phyloP scores from a whole-genome alignment of 2,888 invertebrate species.

The Pollenia amentaria region DNA sequence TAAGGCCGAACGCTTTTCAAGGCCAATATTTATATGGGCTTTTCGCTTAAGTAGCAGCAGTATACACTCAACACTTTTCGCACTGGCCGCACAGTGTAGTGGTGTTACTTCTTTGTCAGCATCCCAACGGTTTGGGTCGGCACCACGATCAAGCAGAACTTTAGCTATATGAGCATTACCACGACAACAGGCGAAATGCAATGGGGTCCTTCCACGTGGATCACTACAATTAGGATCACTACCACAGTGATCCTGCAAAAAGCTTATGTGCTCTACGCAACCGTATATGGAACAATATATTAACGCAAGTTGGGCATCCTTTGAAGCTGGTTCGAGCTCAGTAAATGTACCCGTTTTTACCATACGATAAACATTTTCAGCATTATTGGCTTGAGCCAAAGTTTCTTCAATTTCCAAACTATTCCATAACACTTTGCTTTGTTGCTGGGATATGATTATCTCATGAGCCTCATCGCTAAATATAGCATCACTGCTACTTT shows the following conservation, averaged over 20 bases:
- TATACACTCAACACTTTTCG: constrained; percentile 84
- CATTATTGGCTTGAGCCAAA: constrained; percentile 77
- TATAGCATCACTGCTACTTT: constrained; percentile 81
- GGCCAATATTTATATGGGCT: constrained; percentile 92
- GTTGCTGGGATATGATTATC: constrained; percentile 81
- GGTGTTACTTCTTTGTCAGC: constrained; percentile 89
- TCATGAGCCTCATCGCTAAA: constrained; percentile 82
- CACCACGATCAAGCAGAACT: constrained; percentile 88
- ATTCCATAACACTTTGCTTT: constrained; percentile 82
- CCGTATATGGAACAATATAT: constrained; percentile 82
- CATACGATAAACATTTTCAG: constrained; percentile 79
- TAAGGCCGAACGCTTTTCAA: constrained; percentile 89
- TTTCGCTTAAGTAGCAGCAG: constrained; percentile 89
- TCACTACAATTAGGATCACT: constrained; percentile 89
- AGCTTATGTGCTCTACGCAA: constrained; percentile 79
- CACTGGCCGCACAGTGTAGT: constrained; percentile 90
- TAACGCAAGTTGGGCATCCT: constrained; percentile 82
- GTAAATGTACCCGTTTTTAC: constrained; percentile 77
- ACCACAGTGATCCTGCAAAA: constrained; percentile 80
- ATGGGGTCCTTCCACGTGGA: constrained; percentile 88
- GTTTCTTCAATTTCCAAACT: constrained; percentile 82
- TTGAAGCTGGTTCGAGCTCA: constrained; percentile 80
- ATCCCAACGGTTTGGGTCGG: constrained; percentile 91
- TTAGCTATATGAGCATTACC: constrained; percentile 90
- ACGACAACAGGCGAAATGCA: constrained; percentile 92